A percentile compares a stretch with the other conserved stretches of the same genome.
phyloP scores from a whole-genome alignment of 2,113 vertebrate genomes.

The Lichenostomus cassidix region DNA sequence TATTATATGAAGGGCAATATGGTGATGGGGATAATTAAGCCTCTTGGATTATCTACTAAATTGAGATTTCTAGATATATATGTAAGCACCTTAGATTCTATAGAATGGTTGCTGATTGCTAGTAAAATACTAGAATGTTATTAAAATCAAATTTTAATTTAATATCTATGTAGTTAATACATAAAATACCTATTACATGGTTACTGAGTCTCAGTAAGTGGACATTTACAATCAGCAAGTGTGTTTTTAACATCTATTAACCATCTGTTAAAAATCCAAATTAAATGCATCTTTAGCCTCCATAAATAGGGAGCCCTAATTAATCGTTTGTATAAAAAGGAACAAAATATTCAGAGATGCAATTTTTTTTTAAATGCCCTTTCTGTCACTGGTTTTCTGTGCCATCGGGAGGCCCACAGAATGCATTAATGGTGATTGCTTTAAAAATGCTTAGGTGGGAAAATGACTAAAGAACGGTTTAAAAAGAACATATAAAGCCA shows the following conservation, averaged over 20 bases:
- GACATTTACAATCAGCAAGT: constrained; percentile 58
- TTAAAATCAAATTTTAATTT: constrained; percentile 49
- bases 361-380: neutral
- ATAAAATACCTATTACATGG: constrained; percentile 60
- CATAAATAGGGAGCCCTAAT: constrained; percentile 35
- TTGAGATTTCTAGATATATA: neutral
- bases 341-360: neutral
- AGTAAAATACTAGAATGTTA: neutral
- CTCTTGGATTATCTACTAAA: neutral
- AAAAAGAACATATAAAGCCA: neutral
- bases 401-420: neutral
- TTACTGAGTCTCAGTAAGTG: constrained; percentile 59
- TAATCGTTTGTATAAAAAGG: neutral
- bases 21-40: constrained; percentile 27
- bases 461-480: neutral
- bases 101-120: neutral
- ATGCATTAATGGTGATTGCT: neutral
- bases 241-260: constrained; percentile 59
- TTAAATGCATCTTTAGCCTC: constrained; percentile 36
- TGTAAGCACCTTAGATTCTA: neutral
- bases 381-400: neutral
- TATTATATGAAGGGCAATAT: neutral
- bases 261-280: constrained; percentile 60
- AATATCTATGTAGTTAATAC: constrained; percentile 28
- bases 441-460: neutral